Evolutionary conservation across 2,888 invertebrate species (phyloP), one percentile per base, ranked within the genome.

Genomic region (Eupithecia dodoneata): DNA sequence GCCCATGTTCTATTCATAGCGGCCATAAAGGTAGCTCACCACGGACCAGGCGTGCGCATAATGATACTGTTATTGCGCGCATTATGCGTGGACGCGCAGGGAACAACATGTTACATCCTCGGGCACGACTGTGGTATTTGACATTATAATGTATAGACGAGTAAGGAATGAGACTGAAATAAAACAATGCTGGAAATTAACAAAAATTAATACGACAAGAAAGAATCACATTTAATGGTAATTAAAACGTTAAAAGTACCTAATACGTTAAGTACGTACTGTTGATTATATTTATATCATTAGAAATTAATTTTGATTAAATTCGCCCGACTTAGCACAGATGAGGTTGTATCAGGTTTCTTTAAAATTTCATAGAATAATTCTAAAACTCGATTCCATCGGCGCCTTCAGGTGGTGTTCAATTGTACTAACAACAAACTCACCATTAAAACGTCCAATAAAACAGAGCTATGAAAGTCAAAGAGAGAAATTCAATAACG

Each of bases 41-140:
- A 73, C 74, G 63, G 71, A 74, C 49, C 76, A 72, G 67, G 77
- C 73, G 65, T 65, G 71, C 74, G 79, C 78, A 81, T 82, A 83
- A 82, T 81, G 81, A 79, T 66, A 83, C 79, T 80, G 81, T 83
- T 83, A 83, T 81, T 77, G 79, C 79, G 30, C 71, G 77, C 81
- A 63, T 74, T 81, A 81, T 81, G 77, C 80, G 80, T 74, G 79
- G 77, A 78, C 73, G 72, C 72, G 79, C 76, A 59, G 18, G 55
- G 76, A 18, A 63, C 63, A 63, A 52, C 63, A 73, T 75, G 80
- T 75, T 81, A 72, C 67, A 18, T 72, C 72, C 73, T 59, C 44
- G 52, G 30, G 4, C 63, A 30, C 12, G 63, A 59, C 63, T 71
- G 6, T 47, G 30, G 30, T 47, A 47, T 70, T 70, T 30, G 45